Base-by-base conservation (phyloP, 1,140 invertebrate genomes). In the Penaeus japonicus region DNA sequence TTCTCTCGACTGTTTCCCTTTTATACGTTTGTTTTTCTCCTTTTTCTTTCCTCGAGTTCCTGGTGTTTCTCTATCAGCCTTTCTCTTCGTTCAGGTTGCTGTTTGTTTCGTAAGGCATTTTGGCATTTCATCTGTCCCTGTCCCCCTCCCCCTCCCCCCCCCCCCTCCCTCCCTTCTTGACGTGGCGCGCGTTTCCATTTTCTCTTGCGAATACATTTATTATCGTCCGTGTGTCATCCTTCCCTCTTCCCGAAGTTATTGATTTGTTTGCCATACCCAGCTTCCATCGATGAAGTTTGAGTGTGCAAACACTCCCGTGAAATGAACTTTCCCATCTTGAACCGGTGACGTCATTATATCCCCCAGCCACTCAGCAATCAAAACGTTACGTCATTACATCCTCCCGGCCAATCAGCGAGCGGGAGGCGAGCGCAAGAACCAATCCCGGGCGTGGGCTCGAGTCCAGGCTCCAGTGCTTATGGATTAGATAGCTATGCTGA, bases 401-500 rank as follows among this genome's bases (percentile, higher is more conserved):
- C 54, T 55, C 27, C 39, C 73, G 73, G 32, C 84, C 84, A 85
- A 85, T 85, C 70, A 85, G 27, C 35, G 57, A 55, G 18, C 22
- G 17, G 54, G 54, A 55, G 39, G 5, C n/a, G 32, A 24, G 73
- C 30, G 55, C 70, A 5, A 32, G 24, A 27, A 59, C 84, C 84
- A 85, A 85, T 85, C 84, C 57, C 47, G 73, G 73, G 10, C 10
- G 47, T 12, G 47, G 47, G 5, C 47, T 47, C 17, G 53, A 47
- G 24, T 35, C 70, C 73, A 27, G 22, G n/a, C 39, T 24, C 77
- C 59, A 30, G 47, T 78, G 54, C 84, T 85, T 77, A 85, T 78
- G 84, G 84, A 85, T 85, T 85, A 85, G 84, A 85, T 85, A 85
- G 84, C 84, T 85, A 85, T 85, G 84, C 84, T 85, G 84, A 85